phyloP scores from a whole-genome alignment of 2,888 invertebrate species.

The Drosophila prostipennis region DNA sequence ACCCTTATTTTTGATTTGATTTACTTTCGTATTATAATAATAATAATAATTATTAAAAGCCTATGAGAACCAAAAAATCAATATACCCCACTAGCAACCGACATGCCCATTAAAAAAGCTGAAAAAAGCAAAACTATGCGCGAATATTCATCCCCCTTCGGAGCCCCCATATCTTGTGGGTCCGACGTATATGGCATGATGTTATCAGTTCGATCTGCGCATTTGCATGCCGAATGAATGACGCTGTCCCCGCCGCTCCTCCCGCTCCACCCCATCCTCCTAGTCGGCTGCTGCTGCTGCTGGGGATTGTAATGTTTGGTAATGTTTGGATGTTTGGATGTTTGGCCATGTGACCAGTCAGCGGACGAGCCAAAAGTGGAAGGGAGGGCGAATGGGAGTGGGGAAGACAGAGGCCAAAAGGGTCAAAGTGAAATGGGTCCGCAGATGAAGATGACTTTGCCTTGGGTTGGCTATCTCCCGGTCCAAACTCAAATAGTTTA shows the following conservation, averaged over 20 bases:
- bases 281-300: slow-evolving; percentile 6
- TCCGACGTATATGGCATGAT: slow-evolving; percentile 64
- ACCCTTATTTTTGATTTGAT: too few relatives aligned
- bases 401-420: slow-evolving; percentile 53
- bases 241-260: slow-evolving; percentile 23
- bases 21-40: too few relatives aligned
- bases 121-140: slow-evolving; percentile 41
- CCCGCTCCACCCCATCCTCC: neutral
- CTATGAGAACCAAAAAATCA: neutral
- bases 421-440: slow-evolving; percentile 51
- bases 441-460: slow-evolving; percentile 40
- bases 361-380: slow-evolving; percentile 3
- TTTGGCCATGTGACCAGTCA: slow-evolving; percentile 52
- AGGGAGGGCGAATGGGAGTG: slow-evolving; percentile 14
- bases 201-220: slow-evolving; percentile 77
- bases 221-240: slow-evolving; percentile 75
- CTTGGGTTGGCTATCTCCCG: slow-evolving; percentile 23
- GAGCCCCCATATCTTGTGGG: slow-evolving; percentile 6
- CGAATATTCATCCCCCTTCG: slow-evolving; percentile 37
- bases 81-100: neutral
- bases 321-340: slow-evolving; percentile 52
- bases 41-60: too few relatives aligned
- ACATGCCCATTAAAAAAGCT: slow-evolving; percentile 9
- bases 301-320: slow-evolving; percentile 49
- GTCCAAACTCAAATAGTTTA: slow-evolving; percentile 36